Base-by-base conservation (phyloP, 2,888 invertebrate genomes). In the Oligia latruncula region DNA sequence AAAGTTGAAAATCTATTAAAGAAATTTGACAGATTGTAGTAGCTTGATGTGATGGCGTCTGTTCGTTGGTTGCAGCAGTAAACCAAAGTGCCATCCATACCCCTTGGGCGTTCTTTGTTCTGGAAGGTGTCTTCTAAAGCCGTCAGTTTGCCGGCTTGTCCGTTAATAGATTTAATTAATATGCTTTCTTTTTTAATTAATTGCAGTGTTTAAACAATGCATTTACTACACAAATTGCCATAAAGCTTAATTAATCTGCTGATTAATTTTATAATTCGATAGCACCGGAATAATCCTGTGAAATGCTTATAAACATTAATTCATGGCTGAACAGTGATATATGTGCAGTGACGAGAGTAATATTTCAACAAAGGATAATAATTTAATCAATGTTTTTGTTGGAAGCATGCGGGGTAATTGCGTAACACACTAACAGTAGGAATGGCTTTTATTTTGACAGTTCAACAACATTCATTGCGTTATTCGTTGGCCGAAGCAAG, bases 241-340 rank as follows among this genome's bases (percentile, higher is more conserved):
- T 40, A 35, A 62, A 70, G 29, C 29, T 49, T 58, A 20, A 70
- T 74, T 74, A 70, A 64, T 74, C 17, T 68, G 17, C 55, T 23
- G 49, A 58, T 40, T 74, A 40, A 74, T 80, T 81, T 74, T 40
- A 68, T 70, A 70, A 80, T 75, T 70, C n/a, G 15, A 62, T 80
- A 29, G 46, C 15, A 40, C 0, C 46, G 3, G 55, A 40, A 11
- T 49, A 68, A 70, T 80, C 17, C 68, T 35, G 20, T 58, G 11
- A 23, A 70, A 58, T 29, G 15, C 0, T 77, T 62, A 49, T 13
- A 49, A 13, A 40, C n/a, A 43, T 55, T 71, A 17, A 55, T 71
- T 65, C 9, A 20, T 71, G 9, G 52, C 17, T 29, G 35, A 65
- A 46, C 17, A 58, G 17, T 35, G 4, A 20, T 40, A 8, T 76